Conservation (phyloP, 2,113 vertebrate species). For the Calyptommatus sinebrachiatus region DNA sequence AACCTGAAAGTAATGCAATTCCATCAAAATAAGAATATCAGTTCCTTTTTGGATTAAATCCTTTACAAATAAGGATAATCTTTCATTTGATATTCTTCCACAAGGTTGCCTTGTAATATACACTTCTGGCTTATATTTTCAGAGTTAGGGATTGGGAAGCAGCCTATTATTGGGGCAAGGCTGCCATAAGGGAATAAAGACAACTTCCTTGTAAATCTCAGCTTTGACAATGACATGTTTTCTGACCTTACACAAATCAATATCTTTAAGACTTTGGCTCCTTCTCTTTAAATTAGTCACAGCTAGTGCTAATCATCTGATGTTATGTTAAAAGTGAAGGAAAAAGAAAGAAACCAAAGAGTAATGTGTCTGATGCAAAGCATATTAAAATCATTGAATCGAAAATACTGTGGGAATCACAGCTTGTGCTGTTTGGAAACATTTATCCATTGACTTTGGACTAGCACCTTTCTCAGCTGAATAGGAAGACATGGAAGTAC, state of each 20-base stretch:
- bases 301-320: background rate
- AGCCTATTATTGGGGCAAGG: background rate
- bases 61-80: slow-evolving; percentile 13
- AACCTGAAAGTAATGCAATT: slow-evolving; percentile 21
- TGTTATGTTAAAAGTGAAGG: background rate
- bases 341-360: background rate
- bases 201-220: background rate
- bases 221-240: slow-evolving; percentile 17
- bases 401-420: background rate
- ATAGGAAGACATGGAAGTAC: background rate
- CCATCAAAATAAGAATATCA: background rate
- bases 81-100: slow-evolving; percentile 20
- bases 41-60: slow-evolving; percentile 7
- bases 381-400: background rate
- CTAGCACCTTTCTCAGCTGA: background rate
- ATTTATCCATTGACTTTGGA: background rate
- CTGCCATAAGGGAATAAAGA: background rate
- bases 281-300: background rate
- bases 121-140: background rate
- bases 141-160: background rate
- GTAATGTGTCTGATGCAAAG: background rate
- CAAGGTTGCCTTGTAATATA: slow-evolving; percentile 11
- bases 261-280: background rate
- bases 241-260: background rate
- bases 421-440: background rate